phyloP scores from a whole-genome alignment of 2,113 vertebrate genomes.

The Ageneiosus marmoratus region DNA sequence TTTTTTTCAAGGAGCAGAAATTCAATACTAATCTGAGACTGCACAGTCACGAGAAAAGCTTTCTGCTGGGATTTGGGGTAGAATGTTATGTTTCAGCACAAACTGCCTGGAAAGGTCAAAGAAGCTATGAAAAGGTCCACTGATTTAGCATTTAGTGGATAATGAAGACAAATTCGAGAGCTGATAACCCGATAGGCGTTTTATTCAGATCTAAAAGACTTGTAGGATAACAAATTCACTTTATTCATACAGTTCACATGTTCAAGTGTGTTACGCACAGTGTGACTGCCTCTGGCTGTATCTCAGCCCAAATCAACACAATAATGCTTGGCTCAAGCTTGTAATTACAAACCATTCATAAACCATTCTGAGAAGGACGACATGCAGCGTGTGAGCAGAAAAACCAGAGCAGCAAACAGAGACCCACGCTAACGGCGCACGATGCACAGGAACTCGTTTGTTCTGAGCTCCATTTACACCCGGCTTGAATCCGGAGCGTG shows the following conservation, averaged over 20 bases:
- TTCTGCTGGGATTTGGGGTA: background rate
- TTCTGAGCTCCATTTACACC: slow-evolving; percentile 16
- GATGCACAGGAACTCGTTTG: background rate
- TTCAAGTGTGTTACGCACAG: background rate
- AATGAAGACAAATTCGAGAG: background rate
- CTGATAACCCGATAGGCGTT: background rate
- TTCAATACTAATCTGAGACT: slow-evolving; percentile 17
- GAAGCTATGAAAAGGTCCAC: background rate
- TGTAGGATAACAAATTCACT: background rate
- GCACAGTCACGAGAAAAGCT: background rate
- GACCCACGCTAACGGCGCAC: background rate
- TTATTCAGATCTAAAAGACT: background rate
- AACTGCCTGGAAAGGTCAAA: slow-evolving; percentile 16
- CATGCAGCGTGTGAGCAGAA: slow-evolving; percentile 25
- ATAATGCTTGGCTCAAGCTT: slow-evolving; percentile 24
- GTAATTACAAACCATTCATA: slow-evolving; percentile 50
- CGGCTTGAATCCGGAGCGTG: slow-evolving; percentile 1
- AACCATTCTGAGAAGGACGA: slow-evolving; percentile 29
- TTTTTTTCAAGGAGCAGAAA: background rate
- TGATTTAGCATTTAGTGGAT: slow-evolving; percentile 4
- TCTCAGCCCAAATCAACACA: slow-evolving; percentile 29
- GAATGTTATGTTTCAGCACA: background rate
- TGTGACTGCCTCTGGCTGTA: slow-evolving; percentile 4
- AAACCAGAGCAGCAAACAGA: slow-evolving; percentile 21
- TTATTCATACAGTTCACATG: background rate